Evolutionary conservation across 2,888 invertebrate genomes (phyloP).

Genomic region (Drosophila nr. fundita): DNA sequence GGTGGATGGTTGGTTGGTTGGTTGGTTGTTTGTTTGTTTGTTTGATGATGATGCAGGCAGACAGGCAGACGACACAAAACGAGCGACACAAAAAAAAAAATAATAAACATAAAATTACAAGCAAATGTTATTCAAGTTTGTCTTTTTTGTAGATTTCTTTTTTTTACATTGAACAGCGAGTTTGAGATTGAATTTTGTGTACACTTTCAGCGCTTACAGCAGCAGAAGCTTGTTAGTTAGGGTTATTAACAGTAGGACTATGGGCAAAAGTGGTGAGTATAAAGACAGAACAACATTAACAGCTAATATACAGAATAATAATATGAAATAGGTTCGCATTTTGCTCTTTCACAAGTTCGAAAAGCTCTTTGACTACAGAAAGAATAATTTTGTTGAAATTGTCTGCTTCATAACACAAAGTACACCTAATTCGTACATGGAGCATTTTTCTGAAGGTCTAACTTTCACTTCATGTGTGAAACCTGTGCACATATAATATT

Average conservation of each 20-base stretch:
- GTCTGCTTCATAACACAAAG: neutral
- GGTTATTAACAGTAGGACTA: neutral
- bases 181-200: conserved; percentile 14
- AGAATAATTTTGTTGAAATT: neutral
- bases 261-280: neutral
- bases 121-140: conserved; percentile 74
- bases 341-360: neutral
- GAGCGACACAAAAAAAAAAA: conserved; percentile 63
- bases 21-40: conserved; percentile 14
- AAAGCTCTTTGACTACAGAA: neutral
- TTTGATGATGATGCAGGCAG: conserved; percentile 52
- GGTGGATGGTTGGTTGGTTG: conserved; percentile 30
- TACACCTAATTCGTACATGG: neutral
- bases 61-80: conserved; percentile 71
- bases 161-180: conserved; percentile 6
- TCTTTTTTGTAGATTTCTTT: conserved; percentile 12
- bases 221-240: conserved; percentile 5
- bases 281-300: neutral
- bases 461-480: neutral
- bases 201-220: conserved; percentile 32
- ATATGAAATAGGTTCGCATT: neutral
- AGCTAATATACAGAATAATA: neutral
- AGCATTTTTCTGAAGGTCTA: neutral
- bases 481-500: neutral
- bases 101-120: conserved; percentile 68